Evolutionary conservation across 2,888 invertebrate species (phyloP).

Genomic region (Slavum lentiscoides): DNA sequence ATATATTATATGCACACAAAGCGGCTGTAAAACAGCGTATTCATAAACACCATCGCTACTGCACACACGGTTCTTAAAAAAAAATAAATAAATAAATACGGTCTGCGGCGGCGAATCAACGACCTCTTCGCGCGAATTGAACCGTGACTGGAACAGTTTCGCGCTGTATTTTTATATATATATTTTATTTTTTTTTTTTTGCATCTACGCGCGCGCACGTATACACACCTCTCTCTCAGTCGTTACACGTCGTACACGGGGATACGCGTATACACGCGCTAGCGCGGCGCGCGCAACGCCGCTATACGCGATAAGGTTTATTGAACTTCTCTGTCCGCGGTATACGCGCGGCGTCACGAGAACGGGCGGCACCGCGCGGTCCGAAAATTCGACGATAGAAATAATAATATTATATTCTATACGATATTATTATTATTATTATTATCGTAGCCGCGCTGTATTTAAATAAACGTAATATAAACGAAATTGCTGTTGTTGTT

Average conservation of each 20-base stretch:
- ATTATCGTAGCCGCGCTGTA: too few species aligned
- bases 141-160: constrained; percentile 52
- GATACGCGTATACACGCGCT: background rate
- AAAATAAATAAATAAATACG: constrained; percentile 1
- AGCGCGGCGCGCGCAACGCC: background rate
- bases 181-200: constrained; percentile 38
- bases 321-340: constrained; percentile 36
- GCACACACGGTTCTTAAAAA: background rate
- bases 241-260: background rate
- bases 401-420: background rate
- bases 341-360: background rate
- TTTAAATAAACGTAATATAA: too few species aligned
- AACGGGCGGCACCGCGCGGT: background rate
- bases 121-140: constrained; percentile 51
- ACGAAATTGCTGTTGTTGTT: too few species aligned
- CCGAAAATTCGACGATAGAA: constrained; percentile 37
- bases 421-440: background rate
- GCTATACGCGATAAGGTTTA: constrained; percentile 30
- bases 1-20: too few species aligned
- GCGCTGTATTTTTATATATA: constrained; percentile 14
- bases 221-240: background rate
- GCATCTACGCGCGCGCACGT: constrained; percentile 16
- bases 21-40: too few species aligned
- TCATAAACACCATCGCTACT: too few species aligned
- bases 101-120: constrained; percentile 33